Conservation (phyloP, 2,888 invertebrate genomes). For the Philopedon plagiatum region DNA sequence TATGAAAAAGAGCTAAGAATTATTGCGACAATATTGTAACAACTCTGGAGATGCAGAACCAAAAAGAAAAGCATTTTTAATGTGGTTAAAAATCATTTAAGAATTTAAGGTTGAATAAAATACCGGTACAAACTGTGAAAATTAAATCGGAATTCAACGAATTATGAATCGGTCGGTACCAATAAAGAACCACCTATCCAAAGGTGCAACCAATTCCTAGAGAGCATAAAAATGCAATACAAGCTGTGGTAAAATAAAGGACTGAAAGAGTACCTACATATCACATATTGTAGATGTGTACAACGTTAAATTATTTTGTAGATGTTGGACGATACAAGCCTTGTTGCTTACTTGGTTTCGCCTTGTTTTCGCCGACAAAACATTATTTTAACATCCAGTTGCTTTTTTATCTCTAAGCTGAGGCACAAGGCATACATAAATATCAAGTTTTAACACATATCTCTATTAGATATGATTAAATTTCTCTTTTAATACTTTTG, state of each 20-base stretch:
- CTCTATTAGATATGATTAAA: background rate
- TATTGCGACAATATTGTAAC: no score
- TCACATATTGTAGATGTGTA: slow-evolving; percentile 53
- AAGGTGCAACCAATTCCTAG: slow-evolving; percentile 55
- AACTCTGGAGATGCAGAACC: no score
- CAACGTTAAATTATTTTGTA: slow-evolving; percentile 55
- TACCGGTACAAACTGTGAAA: slow-evolving; percentile 40
- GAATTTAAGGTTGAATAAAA: slow-evolving; percentile 19
- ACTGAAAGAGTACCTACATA: slow-evolving; percentile 52
- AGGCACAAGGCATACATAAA: background rate
- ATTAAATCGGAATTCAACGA: slow-evolving; percentile 45
- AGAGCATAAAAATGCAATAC: slow-evolving; percentile 52
- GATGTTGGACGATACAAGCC: slow-evolving; percentile 52
- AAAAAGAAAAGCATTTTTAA: no score
- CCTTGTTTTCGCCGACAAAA: slow-evolving; percentile 46
- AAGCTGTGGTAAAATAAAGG: slow-evolving; percentile 52
- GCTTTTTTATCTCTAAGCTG: slow-evolving; percentile 28
- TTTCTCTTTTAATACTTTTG: slow-evolving; percentile 11
- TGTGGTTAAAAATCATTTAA: no score
- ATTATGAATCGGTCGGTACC: slow-evolving; percentile 49
- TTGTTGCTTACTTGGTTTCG: slow-evolving; percentile 50
- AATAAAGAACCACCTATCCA: slow-evolving; percentile 51
- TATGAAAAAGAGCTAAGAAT: no score
- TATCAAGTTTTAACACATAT: slow-evolving; percentile 18
- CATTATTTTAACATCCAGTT: slow-evolving; percentile 51